Percentiles rank a stretch among this genome's conserved stretches.
phyloP scores from a whole-genome alignment of 1,140 invertebrate genomes.

The Aphidius gifuensis region DNA sequence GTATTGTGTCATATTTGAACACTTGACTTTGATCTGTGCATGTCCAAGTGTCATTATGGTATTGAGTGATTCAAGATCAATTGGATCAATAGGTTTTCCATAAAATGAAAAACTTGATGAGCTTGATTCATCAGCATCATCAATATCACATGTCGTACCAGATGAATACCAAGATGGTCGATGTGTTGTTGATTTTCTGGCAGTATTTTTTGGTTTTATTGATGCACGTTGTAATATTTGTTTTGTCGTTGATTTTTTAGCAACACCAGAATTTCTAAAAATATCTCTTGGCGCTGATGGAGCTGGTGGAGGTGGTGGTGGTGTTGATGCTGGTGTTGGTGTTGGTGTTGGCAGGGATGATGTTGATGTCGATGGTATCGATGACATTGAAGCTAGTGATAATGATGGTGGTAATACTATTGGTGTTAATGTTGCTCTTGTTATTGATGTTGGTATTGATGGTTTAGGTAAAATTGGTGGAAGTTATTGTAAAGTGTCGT shows the following conservation, averaged over 20 bases:
- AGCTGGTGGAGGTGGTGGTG: too few relatives aligned
- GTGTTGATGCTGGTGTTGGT: too few relatives aligned
- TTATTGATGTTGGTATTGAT: too few relatives aligned
- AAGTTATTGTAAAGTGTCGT: too few relatives aligned
- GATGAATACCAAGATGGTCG: slow-evolving; percentile 31
- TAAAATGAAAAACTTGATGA: slow-evolving; percentile 38
- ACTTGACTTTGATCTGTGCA: slow-evolving; percentile 43
- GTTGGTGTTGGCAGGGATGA: too few relatives aligned
- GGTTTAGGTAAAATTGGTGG: too few relatives aligned
- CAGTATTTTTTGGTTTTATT: slow-evolving; percentile 37
- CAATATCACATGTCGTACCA: slow-evolving; percentile 18
- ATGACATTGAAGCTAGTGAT: too few relatives aligned
- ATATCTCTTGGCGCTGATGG: slow-evolving; percentile 14
- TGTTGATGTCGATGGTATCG: too few relatives aligned
- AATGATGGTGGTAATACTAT: too few relatives aligned
- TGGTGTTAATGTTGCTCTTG: too few relatives aligned
- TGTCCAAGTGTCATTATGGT: slow-evolving; percentile 46
- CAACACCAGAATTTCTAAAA: slow-evolving; percentile 31
- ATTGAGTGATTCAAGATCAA: slow-evolving; percentile 37
- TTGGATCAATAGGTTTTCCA: slow-evolving; percentile 27
- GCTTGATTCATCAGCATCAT: slow-evolving; percentile 13
- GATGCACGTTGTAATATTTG: slow-evolving; percentile 14
- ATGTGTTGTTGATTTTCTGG: slow-evolving; percentile 48
- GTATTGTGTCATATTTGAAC: slow-evolving; percentile 38
- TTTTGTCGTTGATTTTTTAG: slow-evolving; percentile 48